A percentile compares a stretch with the other conserved stretches of the same genome.
These are phyloP conservation scores for Lagria hirta DNA, from an alignment of 2,888 invertebrate species.

Conservation along the genomic window DNA sequence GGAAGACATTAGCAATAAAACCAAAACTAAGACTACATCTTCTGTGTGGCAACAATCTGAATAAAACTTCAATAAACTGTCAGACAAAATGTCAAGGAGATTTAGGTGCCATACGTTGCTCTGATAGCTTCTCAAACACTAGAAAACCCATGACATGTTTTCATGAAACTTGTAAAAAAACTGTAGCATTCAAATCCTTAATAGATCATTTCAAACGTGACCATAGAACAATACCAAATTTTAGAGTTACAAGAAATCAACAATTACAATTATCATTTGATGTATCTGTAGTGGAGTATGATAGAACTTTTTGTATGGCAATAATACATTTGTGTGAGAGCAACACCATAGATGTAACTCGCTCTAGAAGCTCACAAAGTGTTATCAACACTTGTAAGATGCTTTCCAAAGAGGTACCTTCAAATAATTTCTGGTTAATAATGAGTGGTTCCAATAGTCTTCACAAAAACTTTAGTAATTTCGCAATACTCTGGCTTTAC, in stretches of 20 bases:
- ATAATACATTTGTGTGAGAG: slow-evolving; percentile 45
- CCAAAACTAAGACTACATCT: slow-evolving; percentile 48
- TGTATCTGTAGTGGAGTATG: slow-evolving; percentile 39
- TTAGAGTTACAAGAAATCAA: slow-evolving; percentile 38
- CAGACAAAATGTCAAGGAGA: neutral
- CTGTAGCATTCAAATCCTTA: slow-evolving; percentile 46
- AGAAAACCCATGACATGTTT: slow-evolving; percentile 43
- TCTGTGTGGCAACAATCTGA: slow-evolving; percentile 41
- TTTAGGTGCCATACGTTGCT: too few relatives aligned
- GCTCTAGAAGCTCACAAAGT: slow-evolving; percentile 37
- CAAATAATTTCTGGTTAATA: slow-evolving; percentile 51
- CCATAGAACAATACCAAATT: slow-evolving; percentile 44
- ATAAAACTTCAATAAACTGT: slow-evolving; percentile 2
- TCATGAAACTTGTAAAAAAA: slow-evolving; percentile 46
- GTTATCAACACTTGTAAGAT: slow-evolving; percentile 41
- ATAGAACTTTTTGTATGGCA: slow-evolving; percentile 42
- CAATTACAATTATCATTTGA: slow-evolving; percentile 42
- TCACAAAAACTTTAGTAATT: slow-evolving; percentile 26
- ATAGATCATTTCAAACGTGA: slow-evolving; percentile 48
- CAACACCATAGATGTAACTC: slow-evolving; percentile 37
- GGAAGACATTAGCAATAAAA: slow-evolving; percentile 42
- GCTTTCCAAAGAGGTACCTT: slow-evolving; percentile 41
- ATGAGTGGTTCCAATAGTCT: slow-evolving; percentile 43
- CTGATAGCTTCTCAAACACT: slow-evolving; percentile 1
- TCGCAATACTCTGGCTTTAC: slow-evolving; percentile 47